These are phyloP conservation scores for Mycalesis mineus DNA, from an alignment of 2,888 invertebrate genomes.

Conservation along the genomic window DNA sequence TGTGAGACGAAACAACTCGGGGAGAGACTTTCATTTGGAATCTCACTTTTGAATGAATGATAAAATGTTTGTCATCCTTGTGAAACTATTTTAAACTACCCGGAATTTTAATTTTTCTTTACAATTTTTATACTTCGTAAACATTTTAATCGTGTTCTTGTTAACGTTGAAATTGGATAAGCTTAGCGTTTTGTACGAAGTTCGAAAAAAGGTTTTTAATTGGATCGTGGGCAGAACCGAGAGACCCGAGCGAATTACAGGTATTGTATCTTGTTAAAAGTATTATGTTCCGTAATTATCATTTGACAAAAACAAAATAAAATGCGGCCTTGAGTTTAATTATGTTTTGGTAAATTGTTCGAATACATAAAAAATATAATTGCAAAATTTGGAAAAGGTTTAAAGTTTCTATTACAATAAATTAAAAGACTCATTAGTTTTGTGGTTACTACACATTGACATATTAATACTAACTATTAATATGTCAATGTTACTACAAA, in stretches of 20 bases:
- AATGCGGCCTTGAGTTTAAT: not conserved
- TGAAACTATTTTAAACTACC: constrained; percentile 5
- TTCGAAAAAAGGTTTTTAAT: constrained; percentile 5
- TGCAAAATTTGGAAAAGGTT: not conserved
- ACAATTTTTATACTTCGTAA: not conserved
- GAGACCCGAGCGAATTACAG: not conserved
- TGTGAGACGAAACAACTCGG: constrained; percentile 34
- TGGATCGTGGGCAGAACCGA: not conserved
- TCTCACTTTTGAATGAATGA: constrained; percentile 25
- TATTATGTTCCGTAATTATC: constrained; percentile 3
- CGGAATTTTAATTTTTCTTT: not conserved
- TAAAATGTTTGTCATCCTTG: constrained; percentile 13
- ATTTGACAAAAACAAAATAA: not conserved
- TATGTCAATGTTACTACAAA: no score
- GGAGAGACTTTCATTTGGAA: constrained; percentile 22
- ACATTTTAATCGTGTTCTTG: not conserved
- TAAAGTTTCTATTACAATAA: no score
- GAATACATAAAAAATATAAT: no score
- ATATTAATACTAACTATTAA: no score
- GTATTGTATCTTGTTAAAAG: constrained; percentile 2
- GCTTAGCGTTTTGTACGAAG: not conserved
- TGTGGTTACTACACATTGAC: no score
- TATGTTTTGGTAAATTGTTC: not conserved
- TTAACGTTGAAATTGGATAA: constrained; percentile 6
- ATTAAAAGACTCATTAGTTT: no score